Base-by-base conservation (phyloP, 1,140 invertebrate species). In the Hydropsyche tenuis region DNA sequence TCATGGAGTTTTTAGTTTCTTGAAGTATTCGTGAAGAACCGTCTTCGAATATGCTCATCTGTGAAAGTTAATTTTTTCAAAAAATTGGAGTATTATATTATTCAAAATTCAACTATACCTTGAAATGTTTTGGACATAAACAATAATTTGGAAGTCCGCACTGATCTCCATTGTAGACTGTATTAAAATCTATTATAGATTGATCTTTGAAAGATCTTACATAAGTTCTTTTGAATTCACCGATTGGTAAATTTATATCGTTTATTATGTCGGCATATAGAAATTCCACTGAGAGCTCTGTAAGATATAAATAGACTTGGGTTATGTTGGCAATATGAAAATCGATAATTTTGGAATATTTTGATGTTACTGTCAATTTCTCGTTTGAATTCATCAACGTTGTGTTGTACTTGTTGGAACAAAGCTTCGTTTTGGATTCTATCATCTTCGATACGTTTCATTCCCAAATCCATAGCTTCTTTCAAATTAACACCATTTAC, bases 111-210 rank as follows among this genome's bases (percentile, higher is more conserved):
- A 16, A 22, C 6, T 68, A 23, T 68, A 68, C 65, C 43, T 7
- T 48, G 18, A 79, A 77, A 12, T 83, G 79, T 2, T 43, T 69
- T 12, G 70, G 77, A 46, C 82, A 83, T 0, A 65, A 46, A 64
- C 82, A 83, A 25, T 73, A 45, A 2, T 73, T 18, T 7, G 75
- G 65, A 14, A 83, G 73, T 14, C 78, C 79, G 30, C 82, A 83
- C 63, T 68, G 11, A 9, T 25, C 30, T 5, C 79, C 80, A 1
- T 62, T 42, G 65, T 79, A 70, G 5, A 69, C 69, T 25, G 16
- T 66, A 48, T 76, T 51, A 25, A 76, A 14, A 25, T 76, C 27
- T 6, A 76, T 14, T 18, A 20, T 18, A 7, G 72, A 11, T 45
- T 71, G 20, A 63, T 65, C 68, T 12, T n/a, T 43, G 16, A 16